These are phyloP conservation scores for Theocolax elegans DNA, from an alignment of 1,140 invertebrate species.

Conservation along the genomic window DNA sequence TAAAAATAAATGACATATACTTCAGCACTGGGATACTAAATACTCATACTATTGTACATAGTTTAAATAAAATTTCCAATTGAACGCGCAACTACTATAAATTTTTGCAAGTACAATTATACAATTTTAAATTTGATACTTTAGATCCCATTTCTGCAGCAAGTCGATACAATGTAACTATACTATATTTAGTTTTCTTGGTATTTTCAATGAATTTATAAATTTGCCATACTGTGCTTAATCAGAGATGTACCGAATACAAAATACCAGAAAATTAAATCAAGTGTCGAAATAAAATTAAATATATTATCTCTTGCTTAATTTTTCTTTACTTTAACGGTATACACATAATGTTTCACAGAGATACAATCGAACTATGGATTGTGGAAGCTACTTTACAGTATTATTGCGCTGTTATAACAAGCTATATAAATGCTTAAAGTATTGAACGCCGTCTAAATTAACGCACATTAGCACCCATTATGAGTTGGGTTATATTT, in stretches of 20 bases:
- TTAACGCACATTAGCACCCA: conserved; percentile 38
- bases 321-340: not conserved
- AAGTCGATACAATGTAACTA: no score
- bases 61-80: conserved; percentile 18
- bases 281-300: no score
- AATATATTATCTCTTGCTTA: no score
- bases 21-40: no score
- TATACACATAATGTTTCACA: conserved; percentile 29
- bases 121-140: conserved; percentile 20
- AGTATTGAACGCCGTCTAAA: conserved; percentile 37
- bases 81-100: conserved; percentile 2
- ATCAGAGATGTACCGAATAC: conserved; percentile 5
- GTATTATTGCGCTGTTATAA: conserved; percentile 38
- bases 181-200: no score
- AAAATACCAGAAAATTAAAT: conserved; percentile 18
- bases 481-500: conserved; percentile 18
- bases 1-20: conserved; percentile 5
- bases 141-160: no score
- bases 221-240: conserved; percentile 23
- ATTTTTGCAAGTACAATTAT: conserved; percentile 25
- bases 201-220: conserved; percentile 39
- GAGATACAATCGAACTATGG: conserved; percentile 32
- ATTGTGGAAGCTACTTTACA: conserved; percentile 40
- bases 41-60: no score
- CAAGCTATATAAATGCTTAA: conserved; percentile 39